Evolutionary conservation across 2,888 invertebrate genomes (phyloP).

Genomic region (Hedya salicella): DNA sequence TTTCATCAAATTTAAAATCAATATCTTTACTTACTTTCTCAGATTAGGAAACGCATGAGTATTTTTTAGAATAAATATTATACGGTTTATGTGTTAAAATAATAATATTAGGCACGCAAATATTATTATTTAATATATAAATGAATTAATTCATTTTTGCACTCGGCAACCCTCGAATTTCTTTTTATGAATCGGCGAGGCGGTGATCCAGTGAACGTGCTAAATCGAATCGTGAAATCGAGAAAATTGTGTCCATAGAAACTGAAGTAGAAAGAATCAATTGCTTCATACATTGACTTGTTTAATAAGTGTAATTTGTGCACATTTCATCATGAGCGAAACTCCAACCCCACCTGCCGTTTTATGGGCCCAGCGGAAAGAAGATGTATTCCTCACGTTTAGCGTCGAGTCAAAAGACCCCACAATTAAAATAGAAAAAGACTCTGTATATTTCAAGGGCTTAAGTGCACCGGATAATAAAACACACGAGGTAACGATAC

Average conservation of each 20-base stretch:
- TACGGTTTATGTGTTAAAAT: too few relatives aligned
- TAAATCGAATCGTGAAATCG: conserved; percentile 40
- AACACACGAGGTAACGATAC: conserved; percentile 94
- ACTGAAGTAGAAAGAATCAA: conserved; percentile 47
- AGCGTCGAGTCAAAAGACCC: conserved; percentile 96
- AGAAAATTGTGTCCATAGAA: conserved; percentile 41
- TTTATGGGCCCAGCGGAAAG: conserved; percentile 96
- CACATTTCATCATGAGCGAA: conserved; percentile 67
- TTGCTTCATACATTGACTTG: conserved; percentile 41
- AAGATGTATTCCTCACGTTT: conserved; percentile 93
- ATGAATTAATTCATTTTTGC: neutral
- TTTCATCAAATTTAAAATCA: neutral
- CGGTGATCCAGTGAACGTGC: conserved; percentile 51
- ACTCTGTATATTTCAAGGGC: conserved; percentile 93
- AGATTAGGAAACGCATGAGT: too few relatives aligned
- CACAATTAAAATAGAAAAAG: conserved; percentile 90
- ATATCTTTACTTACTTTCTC: neutral
- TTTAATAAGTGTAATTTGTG: conserved; percentile 26
- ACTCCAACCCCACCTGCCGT: conserved; percentile 90
- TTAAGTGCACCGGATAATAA: conserved; percentile 93
- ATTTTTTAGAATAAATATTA: too few relatives aligned
- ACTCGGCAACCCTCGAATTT: conserved; percentile 40
- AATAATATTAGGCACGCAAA: neutral
- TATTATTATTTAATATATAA: neutral
- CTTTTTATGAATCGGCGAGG: conserved; percentile 62